These are phyloP conservation scores for Chlorodrepanis virens DNA, from an alignment of 2,113 vertebrate species.

Conservation along the genomic window DNA sequence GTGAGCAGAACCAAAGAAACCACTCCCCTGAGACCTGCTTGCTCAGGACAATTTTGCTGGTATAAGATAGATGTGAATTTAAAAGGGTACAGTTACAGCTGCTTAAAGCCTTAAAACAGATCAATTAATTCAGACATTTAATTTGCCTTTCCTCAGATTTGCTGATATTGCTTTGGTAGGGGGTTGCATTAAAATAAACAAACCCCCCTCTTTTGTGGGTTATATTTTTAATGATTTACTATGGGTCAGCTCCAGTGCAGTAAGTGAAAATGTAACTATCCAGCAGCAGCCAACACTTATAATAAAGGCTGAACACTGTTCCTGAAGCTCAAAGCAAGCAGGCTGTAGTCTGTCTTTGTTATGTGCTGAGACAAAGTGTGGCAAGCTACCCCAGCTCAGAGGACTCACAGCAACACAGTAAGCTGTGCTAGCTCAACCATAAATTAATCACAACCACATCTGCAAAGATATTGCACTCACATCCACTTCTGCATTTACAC, in stretches of 20 bases:
- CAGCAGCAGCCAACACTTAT: not conserved
- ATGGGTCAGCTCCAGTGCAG: not conserved
- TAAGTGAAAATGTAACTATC: not conserved
- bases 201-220: not conserved
- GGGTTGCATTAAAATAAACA: not conserved
- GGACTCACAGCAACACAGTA: not conserved
- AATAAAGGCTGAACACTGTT: not conserved
- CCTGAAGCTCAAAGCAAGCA: not conserved
- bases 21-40: not conserved
- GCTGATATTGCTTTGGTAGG: not conserved
- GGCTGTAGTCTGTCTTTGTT: not conserved
- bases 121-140: not conserved
- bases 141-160: not conserved
- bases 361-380: not conserved
- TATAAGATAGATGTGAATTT: not conserved
- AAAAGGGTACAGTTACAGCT: not conserved
- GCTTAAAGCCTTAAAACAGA: not conserved
- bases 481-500: not conserved
- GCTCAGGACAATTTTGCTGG: not conserved
- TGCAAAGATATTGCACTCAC: not conserved
- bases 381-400: not conserved
- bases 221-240: not conserved
- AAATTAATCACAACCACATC: not conserved
- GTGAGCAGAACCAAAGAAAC: not conserved
- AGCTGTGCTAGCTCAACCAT: not conserved